phyloP scores from a whole-genome alignment of 2,797 vertebrate genomes.

The Harpagifer antarcticus region DNA sequence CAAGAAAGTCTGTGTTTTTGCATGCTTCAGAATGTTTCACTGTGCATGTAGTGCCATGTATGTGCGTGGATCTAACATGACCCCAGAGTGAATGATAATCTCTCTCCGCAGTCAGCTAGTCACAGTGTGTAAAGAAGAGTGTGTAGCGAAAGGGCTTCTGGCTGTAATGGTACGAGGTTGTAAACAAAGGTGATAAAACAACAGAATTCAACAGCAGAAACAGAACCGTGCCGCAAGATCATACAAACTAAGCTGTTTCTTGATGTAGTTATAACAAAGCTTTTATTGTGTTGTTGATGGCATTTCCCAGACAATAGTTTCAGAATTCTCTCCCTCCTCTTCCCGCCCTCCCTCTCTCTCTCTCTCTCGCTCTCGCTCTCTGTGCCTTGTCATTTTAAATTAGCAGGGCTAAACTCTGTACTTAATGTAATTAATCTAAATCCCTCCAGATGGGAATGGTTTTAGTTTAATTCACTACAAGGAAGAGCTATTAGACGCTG shows the following conservation, averaged over 20 bases:
- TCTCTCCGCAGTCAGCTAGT: slow-evolving; percentile 1
- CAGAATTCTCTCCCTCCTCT: too few relatives aligned
- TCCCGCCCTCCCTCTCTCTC: background rate
- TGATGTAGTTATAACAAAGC: slow-evolving; percentile 41
- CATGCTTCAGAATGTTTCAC: slow-evolving; percentile 4
- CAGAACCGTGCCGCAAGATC: slow-evolving; percentile 26
- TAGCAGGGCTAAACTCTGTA: slow-evolving; percentile 52
- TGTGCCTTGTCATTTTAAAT: slow-evolving; percentile 60
- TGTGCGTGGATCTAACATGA: slow-evolving; percentile 19
- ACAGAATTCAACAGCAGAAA: slow-evolving; percentile 29
- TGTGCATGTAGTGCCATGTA: background rate
- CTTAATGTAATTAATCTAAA: slow-evolving; percentile 67
- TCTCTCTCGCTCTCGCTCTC: slow-evolving; percentile 15
- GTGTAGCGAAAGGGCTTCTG: slow-evolving; percentile 11
- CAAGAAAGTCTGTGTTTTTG: slow-evolving; percentile 23
- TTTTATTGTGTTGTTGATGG: slow-evolving; percentile 40
- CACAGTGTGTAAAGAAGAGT: background rate
- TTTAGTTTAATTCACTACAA: slow-evolving; percentile 60
- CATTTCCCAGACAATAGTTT: slow-evolving; percentile 45
- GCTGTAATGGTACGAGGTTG: slow-evolving; percentile 21
- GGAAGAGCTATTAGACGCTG: slow-evolving; percentile 43
- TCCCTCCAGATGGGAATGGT: slow-evolving; percentile 65
- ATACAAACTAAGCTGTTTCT: slow-evolving; percentile 42
- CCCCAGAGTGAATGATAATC: slow-evolving; percentile 1
- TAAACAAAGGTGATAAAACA: slow-evolving; percentile 58